Base-by-base conservation (phyloP, 1,140 invertebrate genomes). In the Brachionus angularis region DNA sequence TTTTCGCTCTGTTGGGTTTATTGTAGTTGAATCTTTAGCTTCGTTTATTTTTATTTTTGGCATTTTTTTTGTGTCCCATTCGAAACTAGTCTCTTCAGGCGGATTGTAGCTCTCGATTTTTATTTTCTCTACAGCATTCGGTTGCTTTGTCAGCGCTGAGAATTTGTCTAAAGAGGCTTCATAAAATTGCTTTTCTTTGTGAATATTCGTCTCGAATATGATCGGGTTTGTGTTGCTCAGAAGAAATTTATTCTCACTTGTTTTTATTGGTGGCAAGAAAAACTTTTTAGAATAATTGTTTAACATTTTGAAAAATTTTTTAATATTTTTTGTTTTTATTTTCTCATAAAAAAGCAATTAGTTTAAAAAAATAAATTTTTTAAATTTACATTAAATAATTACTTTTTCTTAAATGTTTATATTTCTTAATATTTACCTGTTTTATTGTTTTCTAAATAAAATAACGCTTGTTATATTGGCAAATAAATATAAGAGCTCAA, bases 181-280 rank as follows among this genome's bases (percentile, higher is more conserved):
- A 27, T 47, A 21, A 27, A 67, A 33, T 25, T 67, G 39, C 14
- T 31, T 34, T 1, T 67, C 42, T 33, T 34, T 67, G 10, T 34
- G 33, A 14, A 50, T 23, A 39, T 58, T 58, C 21, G 36, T 58
- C 18, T 58, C 53, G 27, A 18, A 39, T 25, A 42, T 23, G 39
- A 58, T 8, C 1, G 53, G 33, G n/a, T 58, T 12, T 23, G 36
- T 58, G 14, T 58, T n/a, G 21, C 34, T 36, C 0, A 39, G 21
- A 39, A 14, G n/a, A 58, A 39, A 16, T 3, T 18, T 46, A 21
- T 47, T 46, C 36, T 67, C 44, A 18, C n/a, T 27, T 12, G 23
- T 31, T 23, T 67, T 67, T n/a, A 67, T n/a, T 14, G 62, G 42
- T 12, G 62, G 62, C 5, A 67, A n/a, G 27, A 67, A 67, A 25